Evolutionary conservation across 2,797 vertebrate genomes (phyloP).

Genomic region (Liasis olivaceus): DNA sequence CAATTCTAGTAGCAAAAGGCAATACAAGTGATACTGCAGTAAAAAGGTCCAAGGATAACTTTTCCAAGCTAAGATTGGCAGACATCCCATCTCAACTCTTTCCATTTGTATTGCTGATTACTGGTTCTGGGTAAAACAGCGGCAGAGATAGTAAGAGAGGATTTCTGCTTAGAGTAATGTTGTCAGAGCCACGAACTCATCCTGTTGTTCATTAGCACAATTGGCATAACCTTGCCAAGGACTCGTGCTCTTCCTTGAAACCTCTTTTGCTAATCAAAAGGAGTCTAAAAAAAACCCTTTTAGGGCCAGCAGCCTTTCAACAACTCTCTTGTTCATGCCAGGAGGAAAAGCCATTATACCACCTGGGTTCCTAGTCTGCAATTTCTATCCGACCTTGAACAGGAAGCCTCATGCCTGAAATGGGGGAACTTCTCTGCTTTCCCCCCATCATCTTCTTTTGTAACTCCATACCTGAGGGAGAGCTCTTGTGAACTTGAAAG

Average conservation of each 20-base stretch:
- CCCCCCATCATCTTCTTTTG: not conserved
- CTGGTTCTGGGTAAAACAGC: not conserved
- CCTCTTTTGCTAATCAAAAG: not conserved
- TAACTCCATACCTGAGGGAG: not conserved
- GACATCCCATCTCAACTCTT: not conserved
- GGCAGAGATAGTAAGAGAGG: not conserved
- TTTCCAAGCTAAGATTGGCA: not conserved
- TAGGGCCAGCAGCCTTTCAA: not conserved
- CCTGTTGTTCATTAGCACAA: not conserved
- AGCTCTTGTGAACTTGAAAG: not conserved
- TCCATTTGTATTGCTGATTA: not conserved
- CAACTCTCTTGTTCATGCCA: not conserved
- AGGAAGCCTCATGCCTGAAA: not conserved
- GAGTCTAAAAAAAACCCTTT: not conserved
- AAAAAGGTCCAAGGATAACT: not conserved
- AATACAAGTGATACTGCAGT: too few relatives aligned
- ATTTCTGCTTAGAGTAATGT: not conserved
- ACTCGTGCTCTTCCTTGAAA: not conserved
- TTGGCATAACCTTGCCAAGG: not conserved
- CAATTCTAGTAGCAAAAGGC: too few relatives aligned
- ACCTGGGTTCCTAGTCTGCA: not conserved
- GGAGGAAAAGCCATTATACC: not conserved
- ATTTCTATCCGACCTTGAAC: not conserved
- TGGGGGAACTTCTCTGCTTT: not conserved
- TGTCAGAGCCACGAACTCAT: not conserved